Evolutionary conservation across 2,113 vertebrate genomes (phyloP).

Genomic region (Aldabrachelys gigantea): DNA sequence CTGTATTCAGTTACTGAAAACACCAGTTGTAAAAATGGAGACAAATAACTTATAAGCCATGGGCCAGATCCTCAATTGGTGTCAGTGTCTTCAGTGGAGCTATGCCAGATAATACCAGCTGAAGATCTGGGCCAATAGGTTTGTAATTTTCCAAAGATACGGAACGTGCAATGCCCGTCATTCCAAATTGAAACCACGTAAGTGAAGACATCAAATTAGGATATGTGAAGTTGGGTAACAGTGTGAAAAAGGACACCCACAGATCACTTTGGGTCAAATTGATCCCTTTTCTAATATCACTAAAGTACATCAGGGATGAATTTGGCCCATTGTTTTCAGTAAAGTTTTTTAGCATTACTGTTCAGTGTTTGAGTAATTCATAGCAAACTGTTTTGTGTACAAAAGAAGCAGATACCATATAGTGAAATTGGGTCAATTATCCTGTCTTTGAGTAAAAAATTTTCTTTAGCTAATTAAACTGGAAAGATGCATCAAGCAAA

Average conservation of each 20-base stretch:
- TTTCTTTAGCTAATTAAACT: constrained; percentile 26
- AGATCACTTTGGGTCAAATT: not conserved
- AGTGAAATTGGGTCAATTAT: not conserved
- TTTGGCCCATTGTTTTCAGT: not conserved
- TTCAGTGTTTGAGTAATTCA: constrained; percentile 8
- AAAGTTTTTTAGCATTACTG: not conserved
- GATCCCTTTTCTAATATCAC: not conserved
- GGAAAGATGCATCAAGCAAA: constrained; percentile 21
- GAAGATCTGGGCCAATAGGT: rapidly evolving
- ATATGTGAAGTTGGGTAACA: rapidly evolving
- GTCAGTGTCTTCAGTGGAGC: rapidly evolving
- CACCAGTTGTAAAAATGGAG: not conserved
- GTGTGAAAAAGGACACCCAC: not conserved
- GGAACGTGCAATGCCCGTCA: not conserved
- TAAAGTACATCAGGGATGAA: not conserved
- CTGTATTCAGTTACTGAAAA: not conserved
- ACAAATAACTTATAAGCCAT: not conserved
- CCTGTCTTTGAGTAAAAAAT: not conserved
- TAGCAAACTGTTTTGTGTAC: constrained; percentile 14
- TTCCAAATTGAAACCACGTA: not conserved
- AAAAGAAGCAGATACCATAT: constrained; percentile 21
- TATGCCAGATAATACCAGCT: not conserved
- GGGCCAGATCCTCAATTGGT: not conserved
- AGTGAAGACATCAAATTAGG: not conserved
- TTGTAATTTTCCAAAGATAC: not conserved